Base-by-base conservation (phyloP, 2,888 invertebrate species). In the Laothoe populi region DNA sequence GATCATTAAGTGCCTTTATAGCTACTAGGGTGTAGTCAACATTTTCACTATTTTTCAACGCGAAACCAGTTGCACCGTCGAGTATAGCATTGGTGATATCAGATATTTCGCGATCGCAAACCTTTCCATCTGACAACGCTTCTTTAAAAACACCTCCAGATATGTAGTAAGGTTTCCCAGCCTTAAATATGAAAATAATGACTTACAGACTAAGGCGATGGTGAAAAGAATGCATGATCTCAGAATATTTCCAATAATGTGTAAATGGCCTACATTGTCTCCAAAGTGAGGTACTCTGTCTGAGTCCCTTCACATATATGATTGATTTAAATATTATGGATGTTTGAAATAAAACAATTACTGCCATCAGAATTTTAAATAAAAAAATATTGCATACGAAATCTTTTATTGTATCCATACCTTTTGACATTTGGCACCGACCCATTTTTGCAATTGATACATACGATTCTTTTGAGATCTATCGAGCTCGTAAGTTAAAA, bases 21-120 rank as follows among this genome's bases (percentile, higher is more conserved):
- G 79, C 73, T 11, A 71, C 65, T 10, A 84, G 46, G 10, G 76
- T 62, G 10, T 67, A 31, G 2, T 79, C 72, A 0, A 78, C 66
- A 35, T 83, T 63, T 0, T 63, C 40, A 61, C 72, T 77, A 48
- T 81, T 74, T 24, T 69, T 74, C 0, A 90, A 68, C 16, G 86
- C 63, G 62, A 90, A 87, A 0, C 90, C 91, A 11, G 82, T 78
- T 1, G 72, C 79, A n/a, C 88, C 90, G 49, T 87, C 84, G 4
- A 87, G 64, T 35, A 90, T 61, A 0, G 86, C 81, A 59, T 88
- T 87, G 0, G 84, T 73, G 0, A 87, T 75, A 65, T 89, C 87
- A 42, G 81, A 70, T 61, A 83, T 68, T 66, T 91, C 89, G 5
- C 64, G 68, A 42, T 73, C 70, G 8, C 48, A 42, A 24, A 78